Evolutionary conservation across 2,888 invertebrate genomes (phyloP), one percentile per base, ranked within the genome.

Genomic region (Spatulosminthurus flaviceps): DNA sequence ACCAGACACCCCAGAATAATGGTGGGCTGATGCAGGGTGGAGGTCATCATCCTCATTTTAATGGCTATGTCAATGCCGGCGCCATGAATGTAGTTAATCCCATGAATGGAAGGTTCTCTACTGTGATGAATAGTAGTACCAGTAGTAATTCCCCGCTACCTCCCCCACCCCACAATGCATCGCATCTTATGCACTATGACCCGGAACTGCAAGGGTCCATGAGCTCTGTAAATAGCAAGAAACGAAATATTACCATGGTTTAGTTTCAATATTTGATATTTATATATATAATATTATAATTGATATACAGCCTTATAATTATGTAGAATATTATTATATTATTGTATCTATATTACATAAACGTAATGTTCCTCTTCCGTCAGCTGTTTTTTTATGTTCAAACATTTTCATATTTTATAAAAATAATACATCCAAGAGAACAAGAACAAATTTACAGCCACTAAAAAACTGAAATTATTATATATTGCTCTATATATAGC

Each of bases 201-300:
- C 88, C 89, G 1, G 90, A 89, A 84, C 86, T 90, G 61, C 90
- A 90, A 85, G 90, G 90, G 16, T 90, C 90, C 0, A 87, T 90
- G 86, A 90, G 88, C 84, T 90, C 90, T 0, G 90, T 91, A 41
- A 90, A 90, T 77, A 86, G 86, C 85, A 88, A 90, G 80, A 84
- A 84, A 85, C 86, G 91, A 78, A 91, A 91, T 86, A 90, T 91
- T 42, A 91, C 91, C 60, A 91, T 91, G 90, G 91, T 91, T 82
- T 91, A 85, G 78, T 67, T 28, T 67, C 51, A n/a, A n/a, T n/a
- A n/a, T n/a, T n/a, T n/a, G n/a, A n/a, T n/a, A n/a, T n/a, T n/a
- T n/a, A n/a, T 66, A 4, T 26, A 66, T 61, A 61, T 22, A 61
- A 61, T 61, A 13, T 7, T 41, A 41, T 9, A 9, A 41, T 41